A percentile compares a stretch with the other conserved stretches of the same genome.
Conservation (phyloP, 2,888 invertebrate genomes). For the Thereva unica region DNA sequence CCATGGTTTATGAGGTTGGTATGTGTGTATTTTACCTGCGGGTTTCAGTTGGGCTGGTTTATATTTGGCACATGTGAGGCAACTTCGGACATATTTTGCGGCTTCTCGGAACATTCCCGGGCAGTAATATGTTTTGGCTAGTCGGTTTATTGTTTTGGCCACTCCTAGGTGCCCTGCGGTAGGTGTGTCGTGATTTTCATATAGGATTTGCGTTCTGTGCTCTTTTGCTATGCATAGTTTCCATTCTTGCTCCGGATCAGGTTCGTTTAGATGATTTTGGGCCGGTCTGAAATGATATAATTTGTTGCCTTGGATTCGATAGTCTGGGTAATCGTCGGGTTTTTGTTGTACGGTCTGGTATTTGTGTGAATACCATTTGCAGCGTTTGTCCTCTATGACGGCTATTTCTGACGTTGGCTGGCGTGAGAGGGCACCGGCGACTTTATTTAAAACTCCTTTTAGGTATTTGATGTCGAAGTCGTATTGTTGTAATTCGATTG, state of each 20-base stretch:
- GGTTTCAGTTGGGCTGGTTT: neutral
- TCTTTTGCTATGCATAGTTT: no score
- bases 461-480: slow-evolving; percentile 1
- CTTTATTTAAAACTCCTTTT: neutral
- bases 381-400: neutral
- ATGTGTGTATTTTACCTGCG: neutral
- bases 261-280: no score
- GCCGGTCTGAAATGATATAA: no score
- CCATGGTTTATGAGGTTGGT: neutral
- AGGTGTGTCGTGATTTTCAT: no score
- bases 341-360: neutral
- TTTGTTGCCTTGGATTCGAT: neutral
- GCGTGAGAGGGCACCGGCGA: neutral
- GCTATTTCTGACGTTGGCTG: neutral
- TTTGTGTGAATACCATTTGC: neutral
- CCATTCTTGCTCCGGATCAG: no score
- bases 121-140: slow-evolving; percentile 29
- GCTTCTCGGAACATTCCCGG: slow-evolving; percentile 23
- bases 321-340: neutral
- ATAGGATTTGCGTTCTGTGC: no score
- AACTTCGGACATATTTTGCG: slow-evolving; percentile 17
- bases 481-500: neutral
- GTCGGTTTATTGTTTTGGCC: slow-evolving; percentile 21
- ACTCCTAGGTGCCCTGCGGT: slow-evolving; percentile 26
- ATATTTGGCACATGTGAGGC: neutral